Evolutionary conservation across 2,113 vertebrate genomes (phyloP), one percentile per base, ranked within the genome.

Genomic region (Phoxinus phoxinus): DNA sequence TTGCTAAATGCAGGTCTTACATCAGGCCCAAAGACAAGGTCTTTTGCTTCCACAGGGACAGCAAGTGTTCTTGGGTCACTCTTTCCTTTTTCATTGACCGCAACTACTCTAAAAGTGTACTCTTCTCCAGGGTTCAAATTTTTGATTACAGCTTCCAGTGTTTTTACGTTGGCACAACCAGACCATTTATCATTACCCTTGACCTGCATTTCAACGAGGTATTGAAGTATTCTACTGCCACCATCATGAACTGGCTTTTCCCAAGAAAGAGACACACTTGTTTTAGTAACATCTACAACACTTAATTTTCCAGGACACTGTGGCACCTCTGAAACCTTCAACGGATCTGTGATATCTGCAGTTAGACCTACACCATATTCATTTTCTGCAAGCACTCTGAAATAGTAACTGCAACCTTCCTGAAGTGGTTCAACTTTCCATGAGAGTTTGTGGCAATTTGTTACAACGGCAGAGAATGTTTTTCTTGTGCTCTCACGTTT

Each of bases 401-500:
- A 99, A 91, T 97, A 99, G 87, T 99, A 99, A 91, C 96, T 97
- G 88, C 96, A 98, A 3, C 98, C 97, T 88, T 99, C 98, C 89
- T 99, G 98, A 90, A 99, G 97, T 61, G 96, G 94, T 78, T 98
- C 97, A 41, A 98, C 94, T 93, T 97, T 99, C 96, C 96, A 99
- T 27, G 95, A 97, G 83, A 96, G 95, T 90, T 95, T 95, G 88
- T 98, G 97, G 88, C 98, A 99, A 51, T 99, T 99, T 90, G 98
- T 99, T 63, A 95, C 95, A 88, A 98, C 97, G 59, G 98, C 97
- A 86, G 97, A 95, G 86, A 96, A 99, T 9, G 98, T 95, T 90
- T 99, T 99, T 88, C 97, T 96, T 90, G 97, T 99, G 90, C 96
- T 97, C 94, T 99, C 98, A 87, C 98, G 96, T 90, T 99, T 99